A percentile compares a stretch with the other conserved stretches of the same genome.
Evolutionary conservation across 2,113 vertebrate genomes (phyloP).

Genomic region (Gymnobelideus leadbeateri): DNA sequence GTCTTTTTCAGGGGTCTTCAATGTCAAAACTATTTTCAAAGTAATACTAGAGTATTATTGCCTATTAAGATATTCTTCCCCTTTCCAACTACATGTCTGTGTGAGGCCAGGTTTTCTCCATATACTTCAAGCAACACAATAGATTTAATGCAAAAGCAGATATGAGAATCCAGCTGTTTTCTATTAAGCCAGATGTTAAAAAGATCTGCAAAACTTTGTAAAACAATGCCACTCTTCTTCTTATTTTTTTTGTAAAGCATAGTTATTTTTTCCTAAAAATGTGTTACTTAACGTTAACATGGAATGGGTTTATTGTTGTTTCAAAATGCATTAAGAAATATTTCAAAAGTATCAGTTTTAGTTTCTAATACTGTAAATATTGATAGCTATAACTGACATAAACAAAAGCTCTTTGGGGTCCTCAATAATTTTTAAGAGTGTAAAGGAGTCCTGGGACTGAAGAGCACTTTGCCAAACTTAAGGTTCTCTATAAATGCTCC

Average conservation of each 20-base stretch:
- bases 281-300: not conserved
- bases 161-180: conserved; percentile 1
- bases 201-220: not conserved
- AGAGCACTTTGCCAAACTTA: not conserved
- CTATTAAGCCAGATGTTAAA: not conserved
- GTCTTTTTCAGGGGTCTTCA: not conserved
- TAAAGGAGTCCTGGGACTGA: not conserved
- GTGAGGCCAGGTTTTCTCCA: not conserved
- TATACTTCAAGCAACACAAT: conserved; percentile 20
- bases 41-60: not conserved
- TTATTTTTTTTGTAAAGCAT: not conserved
- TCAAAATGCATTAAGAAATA: not conserved
- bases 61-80: not conserved
- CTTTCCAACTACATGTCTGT: not conserved
- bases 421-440: not conserved
- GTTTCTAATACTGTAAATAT: not conserved
- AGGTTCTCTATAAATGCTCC: not conserved
- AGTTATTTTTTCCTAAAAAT: not conserved
- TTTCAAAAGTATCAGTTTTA: not conserved
- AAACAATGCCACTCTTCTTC: not conserved
- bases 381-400: not conserved
- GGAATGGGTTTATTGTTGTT: not conserved
- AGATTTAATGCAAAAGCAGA: not conserved
- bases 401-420: not conserved
- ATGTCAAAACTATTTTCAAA: not conserved